Evolutionary conservation across 2,113 vertebrate species (phyloP), one percentile per base, ranked within the genome.

Genomic region (Suricata suricatta): DNA sequence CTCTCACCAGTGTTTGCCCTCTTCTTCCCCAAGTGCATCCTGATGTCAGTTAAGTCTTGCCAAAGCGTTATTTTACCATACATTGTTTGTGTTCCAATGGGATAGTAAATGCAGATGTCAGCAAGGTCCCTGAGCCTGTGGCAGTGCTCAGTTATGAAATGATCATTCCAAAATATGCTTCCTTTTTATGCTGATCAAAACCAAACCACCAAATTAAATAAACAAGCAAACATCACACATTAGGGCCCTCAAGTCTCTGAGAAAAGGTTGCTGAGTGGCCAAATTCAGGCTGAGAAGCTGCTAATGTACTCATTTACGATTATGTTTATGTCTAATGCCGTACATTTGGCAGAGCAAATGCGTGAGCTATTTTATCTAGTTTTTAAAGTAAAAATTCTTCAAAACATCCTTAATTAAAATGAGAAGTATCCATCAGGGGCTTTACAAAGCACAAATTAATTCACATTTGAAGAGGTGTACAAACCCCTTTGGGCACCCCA

Each of bases 351-450:
- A 83, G 74, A 88, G 14, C 14, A 79, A 57, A 89, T 76, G 15
- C 31, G 16, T 50, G n/a, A 80, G 80, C 68, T 33, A 44, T 25
- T 95, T 92, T 88, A 29, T 57, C 60, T 91, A 94, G 23, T 63
- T 87, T 95, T 86, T 85, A 87, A n/a, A 52, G 68, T 52, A n/a
- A 69, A 93, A 83, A 90, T 41, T 80, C 74, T 83, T 69, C 3
- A 92, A 88, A 92, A 74, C 74, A 81, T 25, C 90, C 44, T 96
- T 79, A 96, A 96, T 93, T 97, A 92, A 93, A 93, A 89, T 79
- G 92, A 95, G 88, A 89, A 63, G n/a, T 83, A 80, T 82, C 41
- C 77, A 68, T 80, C 33, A 90, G 93, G 54, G 81, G 33, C 64
- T 89, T 87, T 79, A 80, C 81, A 92, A 96, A 83, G n/a, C 90